phyloP scores from a whole-genome alignment of 2,113 vertebrate genomes.

The Lanius ludovicianus region DNA sequence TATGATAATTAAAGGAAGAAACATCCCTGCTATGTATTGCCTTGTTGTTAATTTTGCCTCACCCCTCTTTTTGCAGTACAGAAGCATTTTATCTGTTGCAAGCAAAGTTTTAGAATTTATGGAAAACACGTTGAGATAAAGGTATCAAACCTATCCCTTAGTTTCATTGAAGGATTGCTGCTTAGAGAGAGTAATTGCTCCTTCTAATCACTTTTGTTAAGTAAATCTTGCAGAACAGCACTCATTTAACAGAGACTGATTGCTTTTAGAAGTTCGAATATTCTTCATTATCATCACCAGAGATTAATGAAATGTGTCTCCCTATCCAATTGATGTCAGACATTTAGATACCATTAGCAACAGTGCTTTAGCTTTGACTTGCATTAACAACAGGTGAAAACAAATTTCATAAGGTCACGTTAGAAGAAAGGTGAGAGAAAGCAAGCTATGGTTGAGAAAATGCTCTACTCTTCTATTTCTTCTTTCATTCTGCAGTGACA shows the following conservation, averaged over 20 bases:
- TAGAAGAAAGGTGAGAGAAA: background rate
- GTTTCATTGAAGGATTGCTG: background rate
- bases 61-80: background rate
- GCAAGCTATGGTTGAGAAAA: background rate
- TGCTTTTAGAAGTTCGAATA: conserved; percentile 6
- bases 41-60: background rate
- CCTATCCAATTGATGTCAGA: background rate
- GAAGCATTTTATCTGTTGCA: background rate
- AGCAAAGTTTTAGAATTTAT: background rate
- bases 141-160: background rate
- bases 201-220: background rate
- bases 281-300: background rate
- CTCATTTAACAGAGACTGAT: background rate
- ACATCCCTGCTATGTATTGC: background rate
- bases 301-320: background rate
- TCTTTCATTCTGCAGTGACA: background rate
- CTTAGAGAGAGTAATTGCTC: background rate
- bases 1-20: background rate
- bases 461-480: background rate
- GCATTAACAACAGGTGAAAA: background rate
- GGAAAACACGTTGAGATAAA: background rate
- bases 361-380: background rate
- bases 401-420: background rate
- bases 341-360: background rate
- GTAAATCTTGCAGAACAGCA: background rate